Conservation (phyloP, 2,888 invertebrate species). For the Synergus gifuensis region DNA sequence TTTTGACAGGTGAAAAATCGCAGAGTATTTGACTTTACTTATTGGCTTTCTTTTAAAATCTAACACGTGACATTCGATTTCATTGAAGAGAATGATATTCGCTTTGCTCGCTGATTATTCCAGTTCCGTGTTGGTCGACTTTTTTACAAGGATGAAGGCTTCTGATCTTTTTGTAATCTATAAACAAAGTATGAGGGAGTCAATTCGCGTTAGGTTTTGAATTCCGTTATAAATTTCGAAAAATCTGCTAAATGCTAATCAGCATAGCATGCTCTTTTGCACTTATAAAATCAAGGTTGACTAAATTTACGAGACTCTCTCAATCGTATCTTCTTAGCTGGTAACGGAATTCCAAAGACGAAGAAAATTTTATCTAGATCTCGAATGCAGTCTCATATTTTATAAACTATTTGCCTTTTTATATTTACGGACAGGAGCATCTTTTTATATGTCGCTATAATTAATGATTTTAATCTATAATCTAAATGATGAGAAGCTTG, state of each 20-base stretch:
- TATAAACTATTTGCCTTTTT: neutral
- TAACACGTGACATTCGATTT: conserved; percentile 17
- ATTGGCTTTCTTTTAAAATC: conserved; percentile 9
- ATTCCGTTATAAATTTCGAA: too few species aligned
- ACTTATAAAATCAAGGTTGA: too few species aligned
- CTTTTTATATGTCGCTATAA: neutral
- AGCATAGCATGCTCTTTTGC: too few species aligned
- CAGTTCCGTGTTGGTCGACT: neutral
- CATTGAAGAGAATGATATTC: neutral
- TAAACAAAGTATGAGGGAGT: neutral
- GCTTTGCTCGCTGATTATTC: neutral
- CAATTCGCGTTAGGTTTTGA: too few species aligned
- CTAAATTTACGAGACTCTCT: neutral
- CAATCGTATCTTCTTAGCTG: neutral
- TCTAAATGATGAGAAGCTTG: neutral
- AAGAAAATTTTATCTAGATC: neutral
- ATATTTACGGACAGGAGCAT: neutral
- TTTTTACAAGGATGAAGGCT: neutral
- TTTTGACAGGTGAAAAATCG: conserved; percentile 30
- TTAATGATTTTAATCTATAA: neutral
- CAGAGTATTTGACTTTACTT: conserved; percentile 19
- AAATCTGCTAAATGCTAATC: too few species aligned
- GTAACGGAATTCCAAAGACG: conserved; percentile 11
- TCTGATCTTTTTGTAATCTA: neutral
- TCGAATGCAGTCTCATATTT: conserved; percentile 19